phyloP scores from a whole-genome alignment of 1,140 invertebrate genomes.

The Notospermus geniculatus region DNA sequence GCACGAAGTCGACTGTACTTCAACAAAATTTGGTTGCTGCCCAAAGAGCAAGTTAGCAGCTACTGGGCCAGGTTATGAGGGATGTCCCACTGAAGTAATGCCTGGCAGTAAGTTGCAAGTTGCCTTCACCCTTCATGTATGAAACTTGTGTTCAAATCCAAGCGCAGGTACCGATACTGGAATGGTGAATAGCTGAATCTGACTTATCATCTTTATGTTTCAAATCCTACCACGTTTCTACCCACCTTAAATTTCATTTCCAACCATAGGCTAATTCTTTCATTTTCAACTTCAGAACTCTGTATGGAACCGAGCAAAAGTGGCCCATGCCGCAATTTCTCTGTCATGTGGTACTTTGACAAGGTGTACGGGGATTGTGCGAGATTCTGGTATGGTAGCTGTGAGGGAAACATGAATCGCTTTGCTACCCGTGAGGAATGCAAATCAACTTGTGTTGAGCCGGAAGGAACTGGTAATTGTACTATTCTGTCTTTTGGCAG shows the following conservation, averaged over 20 bases:
- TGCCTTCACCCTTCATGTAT: too few relatives aligned
- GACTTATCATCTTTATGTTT: neutral
- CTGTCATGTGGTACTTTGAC: slow-evolving; percentile 6
- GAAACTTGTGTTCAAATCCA: too few relatives aligned
- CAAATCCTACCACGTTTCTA: neutral
- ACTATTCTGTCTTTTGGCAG: too few relatives aligned
- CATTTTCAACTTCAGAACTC: slow-evolving; percentile 2
- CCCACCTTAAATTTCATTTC: neutral
- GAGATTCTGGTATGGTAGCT: slow-evolving; percentile 24
- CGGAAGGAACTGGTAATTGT: slow-evolving; percentile 5
- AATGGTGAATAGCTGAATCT: too few relatives aligned
- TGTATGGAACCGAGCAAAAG: neutral
- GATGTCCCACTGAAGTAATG: slow-evolving; percentile 10
- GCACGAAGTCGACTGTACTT: slow-evolving; percentile 15
- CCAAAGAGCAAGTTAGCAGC: slow-evolving; percentile 22
- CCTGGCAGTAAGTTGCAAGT: too few relatives aligned
- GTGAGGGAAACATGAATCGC: slow-evolving; percentile 24
- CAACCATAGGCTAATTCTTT: neutral
- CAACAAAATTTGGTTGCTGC: slow-evolving; percentile 18
- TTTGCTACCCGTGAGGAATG: slow-evolving; percentile 10
- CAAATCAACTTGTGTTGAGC: slow-evolving; percentile 1
- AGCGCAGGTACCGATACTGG: too few relatives aligned
- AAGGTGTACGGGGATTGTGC: slow-evolving; percentile 16
- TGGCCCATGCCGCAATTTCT: slow-evolving; percentile 9
- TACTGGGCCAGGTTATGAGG: slow-evolving; percentile 42